These are phyloP conservation scores for Cephonodes hylas DNA, from an alignment of 2,888 invertebrate genomes.

Conservation along the genomic window DNA sequence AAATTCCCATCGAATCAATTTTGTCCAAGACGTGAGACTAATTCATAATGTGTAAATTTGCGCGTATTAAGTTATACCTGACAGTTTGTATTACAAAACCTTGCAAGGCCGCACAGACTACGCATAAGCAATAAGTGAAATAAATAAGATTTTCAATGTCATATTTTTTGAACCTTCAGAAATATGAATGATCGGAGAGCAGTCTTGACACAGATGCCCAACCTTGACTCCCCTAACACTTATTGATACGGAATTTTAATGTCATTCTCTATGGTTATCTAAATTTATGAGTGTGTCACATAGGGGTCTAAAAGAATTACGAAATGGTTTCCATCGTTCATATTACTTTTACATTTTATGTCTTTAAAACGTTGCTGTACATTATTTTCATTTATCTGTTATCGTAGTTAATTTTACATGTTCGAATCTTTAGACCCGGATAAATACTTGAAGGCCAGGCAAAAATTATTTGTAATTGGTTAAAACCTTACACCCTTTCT, in stretches of 20 bases:
- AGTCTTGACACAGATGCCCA: slow-evolving; percentile 29
- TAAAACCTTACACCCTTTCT: too few relatives aligned
- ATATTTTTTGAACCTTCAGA: slow-evolving; percentile 22
- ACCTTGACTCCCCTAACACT: slow-evolving; percentile 26
- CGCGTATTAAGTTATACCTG: background rate
- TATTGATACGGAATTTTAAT: slow-evolving; percentile 19
- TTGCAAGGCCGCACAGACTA: background rate
- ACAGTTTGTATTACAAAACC: background rate
- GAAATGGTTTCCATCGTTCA: background rate
- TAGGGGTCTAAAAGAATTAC: background rate
- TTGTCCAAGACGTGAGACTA: background rate
- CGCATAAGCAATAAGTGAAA: slow-evolving; percentile 1
- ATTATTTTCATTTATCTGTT: too few relatives aligned
- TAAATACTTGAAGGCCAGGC: too few relatives aligned
- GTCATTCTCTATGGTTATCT: slow-evolving; percentile 21
- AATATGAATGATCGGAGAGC: slow-evolving; percentile 26
- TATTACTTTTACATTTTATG: too few relatives aligned
- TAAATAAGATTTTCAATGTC: slow-evolving; percentile 9
- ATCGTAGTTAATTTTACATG: too few relatives aligned
- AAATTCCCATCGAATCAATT: background rate
- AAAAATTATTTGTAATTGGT: too few relatives aligned
- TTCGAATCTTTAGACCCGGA: too few relatives aligned
- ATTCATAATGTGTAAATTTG: background rate
- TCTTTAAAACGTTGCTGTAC: too few relatives aligned
- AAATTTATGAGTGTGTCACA: background rate